A percentile compares a stretch with the other conserved stretches of the same genome.
These are phyloP conservation scores for Oxygymnocypris stewartii DNA, from an alignment of 2,113 vertebrate genomes.

Conservation along the genomic window DNA sequence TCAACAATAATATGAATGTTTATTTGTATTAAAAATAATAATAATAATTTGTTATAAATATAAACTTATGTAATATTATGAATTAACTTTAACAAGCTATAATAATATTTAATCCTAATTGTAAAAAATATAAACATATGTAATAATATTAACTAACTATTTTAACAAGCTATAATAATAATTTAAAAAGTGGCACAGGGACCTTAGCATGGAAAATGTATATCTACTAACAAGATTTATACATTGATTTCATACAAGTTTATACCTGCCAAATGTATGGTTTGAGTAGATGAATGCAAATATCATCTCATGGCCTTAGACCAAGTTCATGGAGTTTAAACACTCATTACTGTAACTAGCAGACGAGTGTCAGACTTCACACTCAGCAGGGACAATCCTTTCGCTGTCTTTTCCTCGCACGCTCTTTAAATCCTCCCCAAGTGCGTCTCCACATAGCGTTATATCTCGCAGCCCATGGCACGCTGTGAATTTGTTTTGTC, in stretches of 20 bases:
- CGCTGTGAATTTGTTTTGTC: conserved; percentile 59
- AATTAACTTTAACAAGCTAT: too few relatives aligned
- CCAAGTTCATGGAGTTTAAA: neutral
- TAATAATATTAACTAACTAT: too few relatives aligned
- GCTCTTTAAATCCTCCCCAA: neutral
- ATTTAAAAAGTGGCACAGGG: neutral
- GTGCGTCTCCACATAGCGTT: neutral
- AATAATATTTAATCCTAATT: too few relatives aligned
- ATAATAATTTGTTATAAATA: too few relatives aligned
- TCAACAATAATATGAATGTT: too few relatives aligned
- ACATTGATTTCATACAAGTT: neutral
- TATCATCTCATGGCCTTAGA: neutral
- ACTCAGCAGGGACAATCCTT: conserved; percentile 2
- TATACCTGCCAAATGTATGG: neutral
- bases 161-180: too few relatives aligned
- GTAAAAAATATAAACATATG: too few relatives aligned
- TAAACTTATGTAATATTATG: too few relatives aligned
- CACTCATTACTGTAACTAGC: neutral
- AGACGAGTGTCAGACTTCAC: neutral
- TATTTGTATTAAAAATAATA: too few relatives aligned
- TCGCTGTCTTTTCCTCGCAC: neutral
- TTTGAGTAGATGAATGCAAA: neutral
- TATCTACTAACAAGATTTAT: neutral
- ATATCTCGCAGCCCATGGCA: neutral
- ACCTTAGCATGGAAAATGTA: neutral